Evolutionary conservation across 2,797 vertebrate genomes (phyloP), one percentile per base, ranked within the genome.

Genomic region (Synaphobranchus kaupii): DNA sequence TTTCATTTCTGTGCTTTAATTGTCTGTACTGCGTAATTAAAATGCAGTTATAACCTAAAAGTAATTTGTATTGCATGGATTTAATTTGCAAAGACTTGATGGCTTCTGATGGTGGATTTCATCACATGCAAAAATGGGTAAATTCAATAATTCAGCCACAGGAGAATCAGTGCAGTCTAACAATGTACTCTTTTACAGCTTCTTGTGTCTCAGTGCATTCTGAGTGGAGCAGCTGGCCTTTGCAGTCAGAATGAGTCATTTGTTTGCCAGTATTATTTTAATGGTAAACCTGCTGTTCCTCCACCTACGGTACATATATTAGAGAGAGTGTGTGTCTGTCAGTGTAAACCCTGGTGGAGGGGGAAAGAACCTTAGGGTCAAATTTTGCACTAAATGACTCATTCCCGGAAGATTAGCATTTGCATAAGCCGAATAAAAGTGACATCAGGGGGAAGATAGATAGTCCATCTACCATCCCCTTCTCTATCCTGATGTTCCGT

Each of bases 221-320:
- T n/a, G 78, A 81, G 78, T 28, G 44, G 78, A 81, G 44, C 78
- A 81, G 78, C 78, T 81, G 44, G 78, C 78, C 47, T 81, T 50
- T 81, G 78, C 25, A 81, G 22, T 81, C 78, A 50, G 78, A 81
- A 81, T 81, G 78, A 81, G 20, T 81, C 78, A 81, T 50, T 47
- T 81, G 78, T 81, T 81, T 81, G 10, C 47, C 78, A 81, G 78
- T n/a, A 47, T 81, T 81, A 81, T 81, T 81, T 81, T 48, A 25
- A 81, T 50, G 22, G 44, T 50, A 81, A 81, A 81, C 78, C 78
- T 12, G 47, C 78, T 50, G 78, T 47, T 48, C 78, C 22, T 81
- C 78, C 78, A 81, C 78, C 78, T 81, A 81, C n/a, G n/a, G n/a
- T n/a, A n/a, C 78, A 48, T 50, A n/a, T 81, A 48, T 81, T 81